Percentiles rank a stretch among this genome's conserved stretches.
Conservation (phyloP, 2,888 invertebrate species). For the Molorchus minor region DNA sequence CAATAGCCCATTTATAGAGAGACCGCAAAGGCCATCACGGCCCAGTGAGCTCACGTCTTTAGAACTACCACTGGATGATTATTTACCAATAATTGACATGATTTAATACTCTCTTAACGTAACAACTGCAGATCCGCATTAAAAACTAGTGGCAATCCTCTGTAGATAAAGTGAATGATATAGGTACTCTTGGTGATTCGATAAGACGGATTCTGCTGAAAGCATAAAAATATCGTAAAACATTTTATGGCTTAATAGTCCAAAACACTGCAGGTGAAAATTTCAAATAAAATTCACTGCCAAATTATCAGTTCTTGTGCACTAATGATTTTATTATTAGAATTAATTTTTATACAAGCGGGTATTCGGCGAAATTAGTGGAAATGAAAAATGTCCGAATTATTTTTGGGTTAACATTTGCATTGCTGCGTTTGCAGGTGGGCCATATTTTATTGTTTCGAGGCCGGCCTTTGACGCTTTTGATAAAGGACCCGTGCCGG, state of each 20-base stretch:
- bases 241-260: conserved; percentile 39
- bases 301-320: conserved; percentile 41
- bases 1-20: too few relatives aligned
- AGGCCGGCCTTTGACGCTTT: conserved; percentile 29
- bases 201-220: conserved; percentile 14
- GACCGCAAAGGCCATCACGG: too few relatives aligned
- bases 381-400: conserved; percentile 38
- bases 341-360: conserved; percentile 35
- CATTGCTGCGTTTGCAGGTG: conserved; percentile 43
- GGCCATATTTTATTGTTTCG: conserved; percentile 45
- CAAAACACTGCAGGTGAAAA: conserved; percentile 43
- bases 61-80: too few relatives aligned
- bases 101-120: too few relatives aligned
- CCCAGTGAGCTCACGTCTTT: too few relatives aligned
- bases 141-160: conserved; percentile 28
- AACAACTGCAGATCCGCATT: too few relatives aligned
- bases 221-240: conserved; percentile 42
- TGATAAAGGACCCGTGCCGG: conserved; percentile 13
- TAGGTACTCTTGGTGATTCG: conserved; percentile 15
- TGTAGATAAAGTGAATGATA: conserved; percentile 29
- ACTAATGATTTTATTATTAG: conserved; percentile 37
- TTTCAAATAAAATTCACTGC: conserved; percentile 37
- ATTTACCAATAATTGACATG: too few relatives aligned
- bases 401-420: conserved; percentile 40
- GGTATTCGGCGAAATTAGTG: conserved; percentile 23